Conservation (phyloP, 2,113 vertebrate species). For the Shinisaurus crocodilurus region DNA sequence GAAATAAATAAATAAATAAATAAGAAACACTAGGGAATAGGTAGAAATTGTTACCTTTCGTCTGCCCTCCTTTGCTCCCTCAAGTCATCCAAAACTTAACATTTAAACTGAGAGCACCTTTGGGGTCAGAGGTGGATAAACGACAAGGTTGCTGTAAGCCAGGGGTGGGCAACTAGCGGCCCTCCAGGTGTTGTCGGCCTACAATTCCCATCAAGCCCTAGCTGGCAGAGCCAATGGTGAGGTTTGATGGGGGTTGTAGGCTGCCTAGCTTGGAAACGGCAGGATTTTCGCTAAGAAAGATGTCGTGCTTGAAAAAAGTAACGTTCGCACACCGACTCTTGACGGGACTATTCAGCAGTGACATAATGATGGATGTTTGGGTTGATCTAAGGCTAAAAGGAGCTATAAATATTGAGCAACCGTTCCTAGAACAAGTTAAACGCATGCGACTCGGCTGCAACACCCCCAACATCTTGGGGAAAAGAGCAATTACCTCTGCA, state of each 20-base stretch:
- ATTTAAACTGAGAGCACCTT: not conserved
- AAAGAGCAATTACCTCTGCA: slow-evolving; percentile 86
- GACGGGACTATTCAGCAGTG: not conserved
- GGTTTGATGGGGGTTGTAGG: no score
- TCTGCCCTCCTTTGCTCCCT: not conserved
- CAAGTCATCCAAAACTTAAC: not conserved
- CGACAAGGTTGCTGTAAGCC: not conserved
- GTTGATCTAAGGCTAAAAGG: not conserved
- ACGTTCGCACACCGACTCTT: no score
- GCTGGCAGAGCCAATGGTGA: no score
- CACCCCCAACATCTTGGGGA: not conserved
- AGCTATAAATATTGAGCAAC: no score
- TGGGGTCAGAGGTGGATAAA: not conserved
- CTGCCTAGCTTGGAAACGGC: not conserved
- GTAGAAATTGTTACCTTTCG: not conserved
- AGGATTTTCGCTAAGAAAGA: not conserved
- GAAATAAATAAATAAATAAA: no score
- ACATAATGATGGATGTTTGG: not conserved
- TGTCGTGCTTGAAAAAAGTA: not conserved
- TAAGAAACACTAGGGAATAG: not conserved
- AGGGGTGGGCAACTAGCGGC: no score
- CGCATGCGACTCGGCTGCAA: no score
- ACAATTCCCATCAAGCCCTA: no score
- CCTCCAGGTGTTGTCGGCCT: no score
- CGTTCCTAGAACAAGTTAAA: no score